These are phyloP conservation scores for Drosophila longiperda DNA, from an alignment of 2,888 invertebrate genomes.

Conservation along the genomic window DNA sequence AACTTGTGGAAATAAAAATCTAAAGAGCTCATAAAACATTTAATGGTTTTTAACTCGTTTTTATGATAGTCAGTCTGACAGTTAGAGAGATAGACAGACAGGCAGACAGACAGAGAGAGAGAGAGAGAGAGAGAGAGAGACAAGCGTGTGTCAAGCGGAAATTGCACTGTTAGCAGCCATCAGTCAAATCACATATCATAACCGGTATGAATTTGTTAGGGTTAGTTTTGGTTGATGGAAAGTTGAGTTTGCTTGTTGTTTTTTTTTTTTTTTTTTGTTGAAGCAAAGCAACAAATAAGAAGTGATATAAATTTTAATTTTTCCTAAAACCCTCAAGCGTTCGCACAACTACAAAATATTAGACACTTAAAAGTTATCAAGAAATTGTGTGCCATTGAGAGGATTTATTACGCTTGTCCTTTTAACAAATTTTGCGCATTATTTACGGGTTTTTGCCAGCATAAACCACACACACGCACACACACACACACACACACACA, in stretches of 20 bases:
- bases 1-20: constrained; percentile 34
- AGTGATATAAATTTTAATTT: constrained; percentile 69
- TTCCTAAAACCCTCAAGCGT: constrained; percentile 30
- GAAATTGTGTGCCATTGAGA: constrained; percentile 75
- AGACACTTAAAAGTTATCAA: constrained; percentile 75
- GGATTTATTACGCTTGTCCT: constrained; percentile 79
- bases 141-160: constrained; percentile 34
- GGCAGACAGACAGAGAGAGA: not conserved
- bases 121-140: not conserved
- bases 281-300: constrained; percentile 42
- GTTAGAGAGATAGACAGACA: not conserved
- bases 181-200: constrained; percentile 66
- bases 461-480: constrained; percentile 32
- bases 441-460: constrained; percentile 63
- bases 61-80: constrained; percentile 17
- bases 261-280: not conserved
- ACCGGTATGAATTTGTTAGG: constrained; percentile 52
- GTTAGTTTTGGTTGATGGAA: not conserved
- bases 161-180: constrained; percentile 54
- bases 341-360: constrained; percentile 51
- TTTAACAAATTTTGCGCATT: constrained; percentile 80
- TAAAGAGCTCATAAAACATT: constrained; percentile 48
- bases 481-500: constrained; percentile 10
- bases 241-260: not conserved
- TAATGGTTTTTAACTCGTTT: constrained; percentile 40